Base-by-base conservation (phyloP, 2,797 vertebrate species). In the Thalassophryne amazonica region DNA sequence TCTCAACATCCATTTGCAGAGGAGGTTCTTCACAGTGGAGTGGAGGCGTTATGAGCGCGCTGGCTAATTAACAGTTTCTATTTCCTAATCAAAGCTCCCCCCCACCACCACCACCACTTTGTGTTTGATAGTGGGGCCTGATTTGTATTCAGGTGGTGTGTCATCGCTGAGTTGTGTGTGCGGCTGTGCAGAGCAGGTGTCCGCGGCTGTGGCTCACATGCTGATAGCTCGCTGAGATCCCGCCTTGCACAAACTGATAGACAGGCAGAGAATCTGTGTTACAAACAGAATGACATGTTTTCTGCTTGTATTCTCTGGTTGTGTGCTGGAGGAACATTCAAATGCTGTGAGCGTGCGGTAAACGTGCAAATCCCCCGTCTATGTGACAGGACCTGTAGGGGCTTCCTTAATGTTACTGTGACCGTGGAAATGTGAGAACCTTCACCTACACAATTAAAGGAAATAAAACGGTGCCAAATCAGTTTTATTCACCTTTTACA, bases 171-270 rank as follows among this genome's bases (percentile, higher is more conserved):
- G n/a, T n/a, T n/a, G n/a, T n/a, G 70, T 72, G 74, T 81, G 76
- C 69, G 72, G 77, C 78, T 85, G 72, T 69, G 61, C 77, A 73
- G 81, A 84, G 84, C 84, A 83, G 80, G 83, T 83, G 86, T 85
- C 81, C 68, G 6, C 43, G 80, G 78, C 77, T 60, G 64, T 18
- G 69, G 68, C 72, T 76, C 81, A 70, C 73, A 81, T 78, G 77
- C 76, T 78, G 81, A 86, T 86, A 80, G 81, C 62, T 77, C 76
- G 56, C 74, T 81, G 83, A 83, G 81, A 80, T 70, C 69, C 79
- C 73, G 60, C 69, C 69, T 59, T 2, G 35, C 69, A 28, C 52
- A 41, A 39, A 31, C 69, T 72, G 62, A 66, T 52, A 57, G 61
- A 76, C 40, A 34, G 66, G 60, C 55, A 56, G 38, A 33, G 22